A percentile compares a stretch with the other conserved stretches of the same genome.
phyloP scores from a whole-genome alignment of 1,140 invertebrate genomes.

The Drosophila ercepeae region DNA sequence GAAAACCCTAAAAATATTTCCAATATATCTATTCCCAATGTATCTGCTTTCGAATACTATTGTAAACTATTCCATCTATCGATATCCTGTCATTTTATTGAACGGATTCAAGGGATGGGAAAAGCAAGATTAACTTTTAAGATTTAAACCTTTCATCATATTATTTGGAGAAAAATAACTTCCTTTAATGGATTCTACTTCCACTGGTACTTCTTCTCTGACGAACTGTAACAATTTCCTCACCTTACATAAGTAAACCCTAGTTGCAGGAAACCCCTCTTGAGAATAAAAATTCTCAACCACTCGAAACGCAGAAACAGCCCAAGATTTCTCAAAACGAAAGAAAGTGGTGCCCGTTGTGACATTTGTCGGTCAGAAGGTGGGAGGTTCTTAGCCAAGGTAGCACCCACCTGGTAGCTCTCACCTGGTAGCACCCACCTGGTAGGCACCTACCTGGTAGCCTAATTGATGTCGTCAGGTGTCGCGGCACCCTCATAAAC shows the following conservation, averaged over 20 bases:
- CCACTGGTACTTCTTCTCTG: background rate
- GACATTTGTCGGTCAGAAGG: constrained; percentile 28
- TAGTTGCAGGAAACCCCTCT: background rate
- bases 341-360: constrained; percentile 13
- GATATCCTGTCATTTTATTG: no score
- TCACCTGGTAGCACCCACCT: no score
- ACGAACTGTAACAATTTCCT: background rate
- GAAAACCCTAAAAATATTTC: no score
- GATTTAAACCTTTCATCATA: no score
- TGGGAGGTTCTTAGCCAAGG: background rate
- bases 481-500: constrained; percentile 39
- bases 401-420: no score
- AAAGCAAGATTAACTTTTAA: no score
- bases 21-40: no score
- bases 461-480: constrained; percentile 52
- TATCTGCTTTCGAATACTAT: no score
- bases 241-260: background rate
- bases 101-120: no score
- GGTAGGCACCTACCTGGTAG: background rate
- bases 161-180: no score
- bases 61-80: no score
- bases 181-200: background rate
- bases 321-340: background rate
- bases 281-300: background rate
- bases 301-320: background rate